These are phyloP conservation scores for Melanostoma scalare DNA, from an alignment of 2,888 invertebrate genomes.

Conservation along the genomic window DNA sequence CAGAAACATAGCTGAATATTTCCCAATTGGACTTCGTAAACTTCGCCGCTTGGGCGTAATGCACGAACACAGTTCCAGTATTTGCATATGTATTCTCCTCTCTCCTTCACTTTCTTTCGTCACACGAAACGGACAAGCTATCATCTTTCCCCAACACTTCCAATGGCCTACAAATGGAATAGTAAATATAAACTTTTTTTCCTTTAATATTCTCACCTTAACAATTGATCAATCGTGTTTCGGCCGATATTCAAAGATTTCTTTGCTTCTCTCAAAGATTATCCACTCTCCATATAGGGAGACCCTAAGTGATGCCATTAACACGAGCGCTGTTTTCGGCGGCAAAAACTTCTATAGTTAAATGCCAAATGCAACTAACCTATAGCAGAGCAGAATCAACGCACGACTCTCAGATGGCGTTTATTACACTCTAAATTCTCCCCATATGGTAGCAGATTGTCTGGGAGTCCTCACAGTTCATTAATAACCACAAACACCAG, in stretches of 20 bases:
- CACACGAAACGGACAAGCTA: too few relatives aligned
- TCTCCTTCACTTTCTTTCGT: too few relatives aligned
- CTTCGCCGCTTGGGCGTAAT: too few relatives aligned
- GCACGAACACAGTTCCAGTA: too few relatives aligned
- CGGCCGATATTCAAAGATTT: conserved; percentile 46
- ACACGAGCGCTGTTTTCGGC: conserved; percentile 52
- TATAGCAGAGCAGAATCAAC: conserved; percentile 46
- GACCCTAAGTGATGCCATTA: conserved; percentile 57
- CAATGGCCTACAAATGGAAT: conserved; percentile 44
- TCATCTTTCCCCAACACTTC: not conserved
- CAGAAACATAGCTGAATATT: too few relatives aligned
- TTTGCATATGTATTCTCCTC: too few relatives aligned
- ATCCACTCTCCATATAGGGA: conserved; percentile 57
- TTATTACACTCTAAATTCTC: conserved; percentile 50
- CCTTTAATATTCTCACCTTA: conserved; percentile 30
- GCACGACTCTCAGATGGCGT: conserved; percentile 64
- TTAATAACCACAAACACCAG: conserved; percentile 59
- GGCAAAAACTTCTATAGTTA: conserved; percentile 18
- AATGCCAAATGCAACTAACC: conserved; percentile 48
- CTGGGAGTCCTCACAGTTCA: conserved; percentile 63
- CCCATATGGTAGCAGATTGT: conserved; percentile 66
- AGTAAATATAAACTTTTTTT: conserved; percentile 28
- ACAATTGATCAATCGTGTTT: conserved; percentile 7
- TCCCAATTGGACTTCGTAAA: too few relatives aligned
- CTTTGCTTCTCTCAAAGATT: conserved; percentile 12